Conservation (phyloP, 2,797 vertebrate species). For the Champsocephalus esox region DNA sequence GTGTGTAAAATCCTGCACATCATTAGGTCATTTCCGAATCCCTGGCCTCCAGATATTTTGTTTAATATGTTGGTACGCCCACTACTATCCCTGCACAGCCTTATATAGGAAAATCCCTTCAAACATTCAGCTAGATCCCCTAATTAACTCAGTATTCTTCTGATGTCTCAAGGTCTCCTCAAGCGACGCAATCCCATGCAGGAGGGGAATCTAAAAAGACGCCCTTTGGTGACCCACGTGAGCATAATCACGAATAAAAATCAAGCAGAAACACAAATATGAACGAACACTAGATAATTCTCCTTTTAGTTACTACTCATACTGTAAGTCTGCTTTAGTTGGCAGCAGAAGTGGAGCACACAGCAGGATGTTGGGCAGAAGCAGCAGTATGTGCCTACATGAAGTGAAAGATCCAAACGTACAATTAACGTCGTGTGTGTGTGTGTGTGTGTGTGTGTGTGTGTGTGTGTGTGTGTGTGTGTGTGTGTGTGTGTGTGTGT, state of each 20-base stretch:
- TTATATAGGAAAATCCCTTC: constrained; percentile 34
- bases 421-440: constrained; percentile 38
- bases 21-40: constrained; percentile 55
- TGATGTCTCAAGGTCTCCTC: constrained; percentile 42
- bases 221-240: constrained; percentile 50
- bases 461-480: no score
- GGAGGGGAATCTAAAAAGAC: constrained; percentile 19
- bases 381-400: constrained; percentile 5
- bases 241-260: constrained; percentile 26
- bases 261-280: constrained; percentile 25
- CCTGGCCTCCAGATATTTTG: constrained; percentile 62
- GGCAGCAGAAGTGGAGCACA: not conserved
- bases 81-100: constrained; percentile 24
- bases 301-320: constrained; percentile 9
- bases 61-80: constrained; percentile 37
- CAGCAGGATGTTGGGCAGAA: constrained; percentile 1
- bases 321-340: constrained; percentile 8
- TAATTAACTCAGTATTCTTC: constrained; percentile 49
- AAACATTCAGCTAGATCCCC: constrained; percentile 22
- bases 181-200: constrained; percentile 29
- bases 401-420: constrained; percentile 28
- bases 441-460: constrained; percentile 4
- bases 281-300: constrained; percentile 8
- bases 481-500: no score
- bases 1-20: constrained; percentile 40